Conservation (phyloP, 2,888 invertebrate species). For the Trilocha varians region DNA sequence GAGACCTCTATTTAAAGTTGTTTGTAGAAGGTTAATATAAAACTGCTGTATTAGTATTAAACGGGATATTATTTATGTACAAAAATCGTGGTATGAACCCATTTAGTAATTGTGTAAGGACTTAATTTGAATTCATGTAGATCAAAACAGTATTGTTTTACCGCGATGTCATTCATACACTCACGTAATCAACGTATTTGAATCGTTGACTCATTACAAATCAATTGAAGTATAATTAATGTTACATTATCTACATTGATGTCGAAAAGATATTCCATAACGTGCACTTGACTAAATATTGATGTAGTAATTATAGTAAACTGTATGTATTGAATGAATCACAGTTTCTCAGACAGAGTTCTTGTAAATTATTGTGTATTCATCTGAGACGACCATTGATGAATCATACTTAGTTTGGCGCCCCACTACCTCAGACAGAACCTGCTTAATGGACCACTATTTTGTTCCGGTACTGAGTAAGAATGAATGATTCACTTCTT, state of each 20-base stretch:
- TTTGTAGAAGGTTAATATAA: no score
- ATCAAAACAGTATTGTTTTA: background rate
- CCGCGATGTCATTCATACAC: background rate
- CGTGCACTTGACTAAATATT: background rate
- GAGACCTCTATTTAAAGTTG: no score
- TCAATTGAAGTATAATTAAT: background rate
- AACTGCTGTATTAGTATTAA: no score
- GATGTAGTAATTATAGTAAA: background rate
- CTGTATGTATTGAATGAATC: slow-evolving; percentile 20
- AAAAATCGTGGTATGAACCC: no score
- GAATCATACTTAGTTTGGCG: slow-evolving; percentile 20
- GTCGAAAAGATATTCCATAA: background rate
- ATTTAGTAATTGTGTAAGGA: no score
- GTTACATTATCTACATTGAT: background rate
- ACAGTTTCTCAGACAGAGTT: slow-evolving; percentile 14
- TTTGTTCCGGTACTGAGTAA: slow-evolving; percentile 7
- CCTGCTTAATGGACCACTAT: background rate
- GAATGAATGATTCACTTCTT: slow-evolving; percentile 10
- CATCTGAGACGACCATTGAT: slow-evolving; percentile 22
- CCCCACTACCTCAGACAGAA: slow-evolving; percentile 8
- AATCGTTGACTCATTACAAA: background rate
- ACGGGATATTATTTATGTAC: no score
- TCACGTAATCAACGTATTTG: background rate
- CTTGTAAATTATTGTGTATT: slow-evolving; percentile 29
- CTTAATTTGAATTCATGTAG: background rate